Conservation (phyloP, 2,888 invertebrate genomes). For the Rhamnusium bicolor region DNA sequence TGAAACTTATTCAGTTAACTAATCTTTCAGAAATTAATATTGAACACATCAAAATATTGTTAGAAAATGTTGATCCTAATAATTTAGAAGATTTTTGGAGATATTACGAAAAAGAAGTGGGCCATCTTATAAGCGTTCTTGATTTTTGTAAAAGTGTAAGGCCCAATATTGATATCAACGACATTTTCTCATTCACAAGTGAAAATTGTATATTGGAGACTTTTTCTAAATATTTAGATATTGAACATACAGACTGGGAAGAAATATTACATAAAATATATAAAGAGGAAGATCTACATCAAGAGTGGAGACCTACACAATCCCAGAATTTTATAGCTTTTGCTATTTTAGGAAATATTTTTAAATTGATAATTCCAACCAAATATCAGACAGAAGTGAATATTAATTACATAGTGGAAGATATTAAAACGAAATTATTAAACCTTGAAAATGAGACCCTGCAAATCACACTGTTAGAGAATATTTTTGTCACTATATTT, state of each 20-base stretch:
- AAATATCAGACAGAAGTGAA: conserved; percentile 35
- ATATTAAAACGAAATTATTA: conserved; percentile 48
- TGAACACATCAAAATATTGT: conserved; percentile 45
- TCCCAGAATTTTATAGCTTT: conserved; percentile 44
- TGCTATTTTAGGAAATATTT: conserved; percentile 46
- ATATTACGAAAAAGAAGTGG: conserved; percentile 60
- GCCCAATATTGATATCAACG: conserved; percentile 34
- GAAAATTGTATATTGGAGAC: conserved; percentile 56
- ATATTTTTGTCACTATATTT: conserved; percentile 79
- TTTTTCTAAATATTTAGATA: conserved; percentile 56
- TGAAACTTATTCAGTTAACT: conserved; percentile 59
- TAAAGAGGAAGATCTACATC: conserved; percentile 48
- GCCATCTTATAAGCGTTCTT: conserved; percentile 56
- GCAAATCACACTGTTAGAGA: conserved; percentile 79
- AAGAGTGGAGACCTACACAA: conserved; percentile 37
- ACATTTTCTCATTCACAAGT: conserved; percentile 50
- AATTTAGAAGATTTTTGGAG: conserved; percentile 60
- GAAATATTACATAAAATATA: conserved; percentile 50
- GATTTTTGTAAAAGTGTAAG: conserved; percentile 57
- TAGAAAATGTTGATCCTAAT: conserved; percentile 45
- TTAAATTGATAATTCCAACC: conserved; percentile 41
- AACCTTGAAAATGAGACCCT: conserved; percentile 43
- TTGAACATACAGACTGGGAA: conserved; percentile 52
- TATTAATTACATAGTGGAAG: conserved; percentile 36
- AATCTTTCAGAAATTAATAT: conserved; percentile 55